phyloP scores from a whole-genome alignment of 2,888 invertebrate genomes.

The Elgonia sp. region DNA sequence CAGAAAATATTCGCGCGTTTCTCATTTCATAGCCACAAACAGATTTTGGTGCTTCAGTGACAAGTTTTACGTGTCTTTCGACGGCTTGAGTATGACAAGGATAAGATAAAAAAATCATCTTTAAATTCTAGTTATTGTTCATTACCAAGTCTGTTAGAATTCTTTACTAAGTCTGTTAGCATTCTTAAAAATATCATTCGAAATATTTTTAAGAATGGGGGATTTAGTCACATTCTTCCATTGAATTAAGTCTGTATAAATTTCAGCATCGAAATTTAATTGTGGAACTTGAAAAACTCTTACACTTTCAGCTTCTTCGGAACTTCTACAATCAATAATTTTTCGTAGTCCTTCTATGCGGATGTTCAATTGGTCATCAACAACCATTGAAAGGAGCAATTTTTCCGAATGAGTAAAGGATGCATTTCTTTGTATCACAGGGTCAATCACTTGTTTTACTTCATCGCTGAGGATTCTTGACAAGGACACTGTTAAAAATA shows the following conservation, averaged over 20 bases:
- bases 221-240: background rate
- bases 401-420: background rate
- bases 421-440: background rate
- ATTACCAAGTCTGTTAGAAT: background rate
- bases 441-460: slow-evolving; percentile 59
- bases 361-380: too few relatives aligned
- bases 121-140: background rate
- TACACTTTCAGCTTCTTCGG: too few relatives aligned
- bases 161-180: too few relatives aligned
- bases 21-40: slow-evolving; percentile 20
- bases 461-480: slow-evolving; percentile 19
- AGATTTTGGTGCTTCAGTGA: slow-evolving; percentile 16
- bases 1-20: background rate
- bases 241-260: slow-evolving; percentile 4
- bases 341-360: slow-evolving; percentile 41
- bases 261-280: slow-evolving; percentile 3
- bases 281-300: slow-evolving; percentile 18
- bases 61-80: slow-evolving; percentile 21
- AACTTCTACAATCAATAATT: too few relatives aligned
- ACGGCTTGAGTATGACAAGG: slow-evolving; percentile 26
- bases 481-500: slow-evolving; percentile 23
- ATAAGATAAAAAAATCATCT: background rate
- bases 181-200: too few relatives aligned
- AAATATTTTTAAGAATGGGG: background rate
- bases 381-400: too few relatives aligned